Percentiles rank a stretch among this genome's conserved stretches.
Conservation (phyloP, 2,888 invertebrate genomes). For the Lasioglossum villosulum region DNA sequence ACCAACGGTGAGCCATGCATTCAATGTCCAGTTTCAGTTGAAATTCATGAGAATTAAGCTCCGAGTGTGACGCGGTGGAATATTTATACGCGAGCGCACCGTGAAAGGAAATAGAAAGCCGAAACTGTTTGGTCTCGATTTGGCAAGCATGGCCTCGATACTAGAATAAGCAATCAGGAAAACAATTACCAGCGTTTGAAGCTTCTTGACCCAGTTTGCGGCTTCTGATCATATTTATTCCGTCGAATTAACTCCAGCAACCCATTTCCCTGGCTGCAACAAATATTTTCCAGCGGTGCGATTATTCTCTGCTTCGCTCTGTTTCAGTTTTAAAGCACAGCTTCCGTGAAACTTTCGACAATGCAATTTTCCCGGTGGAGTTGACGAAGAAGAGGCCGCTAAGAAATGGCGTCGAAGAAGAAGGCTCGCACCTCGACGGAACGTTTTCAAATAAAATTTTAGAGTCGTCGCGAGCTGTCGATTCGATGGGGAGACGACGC, state of each 20-base stretch:
- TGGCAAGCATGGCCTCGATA: neutral
- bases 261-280: neutral
- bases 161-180: slow-evolving; percentile 1
- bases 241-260: neutral
- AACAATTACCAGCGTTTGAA: neutral
- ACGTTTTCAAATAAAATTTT: slow-evolving; percentile 80
- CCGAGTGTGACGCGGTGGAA: neutral
- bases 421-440: slow-evolving; percentile 34
- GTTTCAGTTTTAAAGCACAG: neutral
- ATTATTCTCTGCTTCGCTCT: neutral
- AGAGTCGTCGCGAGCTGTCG: slow-evolving; percentile 73
- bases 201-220: neutral
- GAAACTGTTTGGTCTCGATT: neutral
- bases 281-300: neutral
- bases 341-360: neutral
- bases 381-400: neutral
- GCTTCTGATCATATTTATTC: neutral
- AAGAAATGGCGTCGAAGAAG: neutral
- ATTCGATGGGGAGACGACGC: slow-evolving; percentile 60
- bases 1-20: no score
- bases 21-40: no score
- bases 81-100: neutral
- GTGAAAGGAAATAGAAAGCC: neutral
- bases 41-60: neutral
- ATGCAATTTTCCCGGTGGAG: neutral